Conservation (phyloP, 2,797 vertebrate genomes). For the Varecia variegata region DNA sequence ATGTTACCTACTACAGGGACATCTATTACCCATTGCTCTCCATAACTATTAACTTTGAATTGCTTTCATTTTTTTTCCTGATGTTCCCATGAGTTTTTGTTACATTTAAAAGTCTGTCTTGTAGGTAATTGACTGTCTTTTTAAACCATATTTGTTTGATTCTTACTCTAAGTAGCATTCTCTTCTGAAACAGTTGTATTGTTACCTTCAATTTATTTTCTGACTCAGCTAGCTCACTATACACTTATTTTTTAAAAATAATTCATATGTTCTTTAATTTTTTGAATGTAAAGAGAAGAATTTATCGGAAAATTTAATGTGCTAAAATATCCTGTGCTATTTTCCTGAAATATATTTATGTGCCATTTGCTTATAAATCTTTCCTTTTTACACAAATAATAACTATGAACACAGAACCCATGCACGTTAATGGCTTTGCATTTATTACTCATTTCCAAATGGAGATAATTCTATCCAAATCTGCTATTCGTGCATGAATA, state of each 20-base stretch:
- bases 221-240: not conserved
- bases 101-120: not conserved
- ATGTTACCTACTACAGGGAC: not conserved
- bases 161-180: not conserved
- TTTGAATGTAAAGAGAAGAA: not conserved
- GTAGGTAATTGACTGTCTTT: not conserved
- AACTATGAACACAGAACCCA: not conserved
- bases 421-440: not conserved
- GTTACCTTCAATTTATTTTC: not conserved
- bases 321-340: slow-evolving; percentile 20
- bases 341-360: not conserved
- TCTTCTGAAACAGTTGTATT: slow-evolving; percentile 1
- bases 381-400: slow-evolving; percentile 10
- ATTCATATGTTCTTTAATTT: not conserved
- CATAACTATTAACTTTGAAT: not conserved
- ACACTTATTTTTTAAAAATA: not conserved
- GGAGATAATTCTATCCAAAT: not conserved
- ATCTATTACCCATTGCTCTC: not conserved
- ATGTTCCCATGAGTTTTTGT: not conserved
- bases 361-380: not conserved
- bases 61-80: not conserved
- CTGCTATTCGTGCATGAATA: not conserved
- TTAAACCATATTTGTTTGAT: not conserved
- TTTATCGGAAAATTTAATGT: not conserved
- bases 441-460: not conserved